phyloP scores from a whole-genome alignment of 2,888 invertebrate species.

The Scaeva pyrastri region DNA sequence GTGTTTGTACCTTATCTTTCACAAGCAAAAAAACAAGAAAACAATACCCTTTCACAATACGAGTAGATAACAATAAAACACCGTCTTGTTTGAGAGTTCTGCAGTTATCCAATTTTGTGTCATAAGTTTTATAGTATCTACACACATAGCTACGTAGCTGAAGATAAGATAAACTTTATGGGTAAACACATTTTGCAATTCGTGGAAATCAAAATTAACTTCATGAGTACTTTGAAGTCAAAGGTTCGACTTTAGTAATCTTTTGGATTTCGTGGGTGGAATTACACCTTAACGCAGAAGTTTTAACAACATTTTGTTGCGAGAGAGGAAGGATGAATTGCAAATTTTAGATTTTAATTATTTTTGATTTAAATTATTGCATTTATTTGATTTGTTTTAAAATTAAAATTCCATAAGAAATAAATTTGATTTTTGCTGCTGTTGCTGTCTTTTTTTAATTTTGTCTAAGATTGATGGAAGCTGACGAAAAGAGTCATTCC shows the following conservation, averaged over 20 bases:
- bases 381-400: background rate
- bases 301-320: background rate
- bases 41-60: background rate
- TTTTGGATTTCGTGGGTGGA: slow-evolving; percentile 15
- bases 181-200: slow-evolving; percentile 33
- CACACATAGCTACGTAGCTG: too few relatives aligned
- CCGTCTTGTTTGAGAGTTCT: background rate
- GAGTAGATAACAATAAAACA: background rate
- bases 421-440: too few relatives aligned
- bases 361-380: background rate
- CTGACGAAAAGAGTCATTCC: too few relatives aligned
- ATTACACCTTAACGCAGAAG: background rate
- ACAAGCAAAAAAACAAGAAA: slow-evolving; percentile 31
- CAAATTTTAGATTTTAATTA: background rate
- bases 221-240: background rate
- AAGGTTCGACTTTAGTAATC: slow-evolving; percentile 36
- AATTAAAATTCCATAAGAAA: too few relatives aligned
- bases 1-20: slow-evolving; percentile 62
- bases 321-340: background rate
- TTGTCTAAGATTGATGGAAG: too few relatives aligned
- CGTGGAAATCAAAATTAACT: slow-evolving; percentile 16
- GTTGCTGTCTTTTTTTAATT: too few relatives aligned
- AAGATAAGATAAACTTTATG: slow-evolving; percentile 63
- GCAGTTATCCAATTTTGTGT: slow-evolving; percentile 26
- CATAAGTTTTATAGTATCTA: slow-evolving; percentile 32